Conservation (phyloP, 2,888 invertebrate species). For the Syrista parreyssii region DNA sequence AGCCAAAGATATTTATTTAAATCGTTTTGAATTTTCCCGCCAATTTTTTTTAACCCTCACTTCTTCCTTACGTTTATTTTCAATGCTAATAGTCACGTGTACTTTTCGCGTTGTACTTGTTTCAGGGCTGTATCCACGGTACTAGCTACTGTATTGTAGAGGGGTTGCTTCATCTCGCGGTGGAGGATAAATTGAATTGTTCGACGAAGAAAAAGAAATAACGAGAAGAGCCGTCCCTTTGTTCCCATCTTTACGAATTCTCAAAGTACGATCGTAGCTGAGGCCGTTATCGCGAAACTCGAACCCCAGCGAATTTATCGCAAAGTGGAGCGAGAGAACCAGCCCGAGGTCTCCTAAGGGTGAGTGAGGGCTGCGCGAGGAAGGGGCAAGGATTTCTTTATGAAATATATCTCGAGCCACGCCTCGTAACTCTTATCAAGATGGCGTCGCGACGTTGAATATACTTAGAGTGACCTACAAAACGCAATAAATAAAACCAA, state of each 20-base stretch:
- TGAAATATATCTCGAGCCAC: slow-evolving; percentile 52
- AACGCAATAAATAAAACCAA: background rate
- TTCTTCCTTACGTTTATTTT: background rate
- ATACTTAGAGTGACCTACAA: slow-evolving; percentile 26
- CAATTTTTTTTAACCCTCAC: background rate
- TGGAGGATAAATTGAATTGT: background rate
- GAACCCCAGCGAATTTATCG: slow-evolving; percentile 40
- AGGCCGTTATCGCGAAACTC: slow-evolving; percentile 30
- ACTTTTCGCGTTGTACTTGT: background rate
- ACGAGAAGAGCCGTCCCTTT: background rate
- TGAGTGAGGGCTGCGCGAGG: slow-evolving; percentile 1
- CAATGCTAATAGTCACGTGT: background rate
- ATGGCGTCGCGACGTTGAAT: slow-evolving; percentile 39
- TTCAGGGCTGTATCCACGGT: background rate
- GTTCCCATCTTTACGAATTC: background rate
- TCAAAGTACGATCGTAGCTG: background rate
- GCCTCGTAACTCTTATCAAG: slow-evolving; percentile 53
- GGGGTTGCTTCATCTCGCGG: background rate
- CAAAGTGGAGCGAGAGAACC: slow-evolving; percentile 28
- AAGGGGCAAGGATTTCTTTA: slow-evolving; percentile 34
- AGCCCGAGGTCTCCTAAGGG: slow-evolving; percentile 12
- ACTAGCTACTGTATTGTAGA: background rate
- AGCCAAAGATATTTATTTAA: background rate
- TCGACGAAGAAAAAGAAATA: background rate
- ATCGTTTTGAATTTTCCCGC: background rate